Base-by-base conservation (phyloP, 2,113 vertebrate species). In the Labrus mixtus region DNA sequence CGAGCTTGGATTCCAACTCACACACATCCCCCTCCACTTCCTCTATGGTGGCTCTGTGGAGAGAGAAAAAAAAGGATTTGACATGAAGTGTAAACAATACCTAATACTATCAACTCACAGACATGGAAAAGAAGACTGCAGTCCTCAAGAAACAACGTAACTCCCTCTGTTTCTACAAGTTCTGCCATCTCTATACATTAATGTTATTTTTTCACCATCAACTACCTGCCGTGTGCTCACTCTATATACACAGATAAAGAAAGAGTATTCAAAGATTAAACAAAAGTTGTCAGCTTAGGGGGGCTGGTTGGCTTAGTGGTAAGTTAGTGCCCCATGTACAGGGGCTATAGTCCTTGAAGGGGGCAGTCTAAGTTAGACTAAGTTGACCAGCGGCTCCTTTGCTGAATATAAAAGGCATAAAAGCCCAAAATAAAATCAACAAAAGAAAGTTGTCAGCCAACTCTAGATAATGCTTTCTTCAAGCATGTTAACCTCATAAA, bases 1-100 rank as follows among this genome's bases (percentile, higher is more conserved):
- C 98, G n/a, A 99, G 96, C 87, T 98, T 99, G 79, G 97, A 94
- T 90, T 99, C 98, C 90, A 99, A 91, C 91, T 99, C 98, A 1
- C 96, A 91, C 86, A 99, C 97, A 92, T 99, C 97, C 79, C 96
- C 97, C 92, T 99, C 98, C 75, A 98, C 98, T 90, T 99, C 97
- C 95, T 99, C 98, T 91, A 99, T 93, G 85, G 96, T 96, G 76
- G 98, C 97, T 93, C 98, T 99, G 90, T 62, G 22, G 63, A 22
- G 68, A 64, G 57, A 86, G 37, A 43, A 58, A 6, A 33, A n/a
- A 59, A 41, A 74, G 29, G 25, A 16, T 46, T 64, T 79, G 15
- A 81, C 64, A 45, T 69, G 19, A 20, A 63, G 19, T 64, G 12
- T 25, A n/a, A 54, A 17, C 11, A 50, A 45, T 54, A 77, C 41